Conservation (phyloP, 1,140 invertebrate genomes). For the Drosophila mojavensis region DNA sequence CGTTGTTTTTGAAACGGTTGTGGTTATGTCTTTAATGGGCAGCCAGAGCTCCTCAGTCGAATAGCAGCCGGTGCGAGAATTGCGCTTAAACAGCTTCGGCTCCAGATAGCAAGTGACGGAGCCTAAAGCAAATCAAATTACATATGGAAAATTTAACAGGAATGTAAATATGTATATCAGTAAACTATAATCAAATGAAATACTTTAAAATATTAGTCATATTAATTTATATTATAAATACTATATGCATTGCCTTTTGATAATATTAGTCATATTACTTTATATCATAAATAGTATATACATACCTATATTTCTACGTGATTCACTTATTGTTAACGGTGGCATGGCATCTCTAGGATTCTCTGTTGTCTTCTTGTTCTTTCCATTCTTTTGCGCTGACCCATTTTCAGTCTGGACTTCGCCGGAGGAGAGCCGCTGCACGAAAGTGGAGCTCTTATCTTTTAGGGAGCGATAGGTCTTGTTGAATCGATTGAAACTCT, state of each 20-base stretch:
- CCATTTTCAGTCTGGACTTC: constrained; percentile 50
- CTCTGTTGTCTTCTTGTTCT: constrained; percentile 60
- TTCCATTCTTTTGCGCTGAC: constrained; percentile 28
- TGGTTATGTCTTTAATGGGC: constrained; percentile 88
- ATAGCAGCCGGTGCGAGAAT: constrained; percentile 86
- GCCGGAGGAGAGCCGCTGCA: constrained; percentile 63
- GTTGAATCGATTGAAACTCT: constrained; percentile 81
- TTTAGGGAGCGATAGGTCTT: constrained; percentile 80
- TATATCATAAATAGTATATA: not conserved
- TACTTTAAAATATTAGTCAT: no score
- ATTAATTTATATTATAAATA: not conserved
- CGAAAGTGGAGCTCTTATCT: constrained; percentile 68
- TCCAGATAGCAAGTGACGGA: constrained; percentile 90
- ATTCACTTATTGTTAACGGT: constrained; percentile 76
- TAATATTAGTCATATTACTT: not conserved
- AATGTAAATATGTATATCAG: no score
- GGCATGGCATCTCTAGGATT: constrained; percentile 69
- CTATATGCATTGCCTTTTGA: not conserved
- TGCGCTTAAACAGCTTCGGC: constrained; percentile 88
- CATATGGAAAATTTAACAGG: no score
- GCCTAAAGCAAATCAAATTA: constrained; percentile 74
- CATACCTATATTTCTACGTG: constrained; percentile 75
- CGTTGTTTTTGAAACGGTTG: constrained; percentile 65
- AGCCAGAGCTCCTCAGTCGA: constrained; percentile 91
- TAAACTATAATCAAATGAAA: no score